Evolutionary conservation across 2,888 invertebrate genomes (phyloP).

Genomic region (Clunio marinus): DNA sequence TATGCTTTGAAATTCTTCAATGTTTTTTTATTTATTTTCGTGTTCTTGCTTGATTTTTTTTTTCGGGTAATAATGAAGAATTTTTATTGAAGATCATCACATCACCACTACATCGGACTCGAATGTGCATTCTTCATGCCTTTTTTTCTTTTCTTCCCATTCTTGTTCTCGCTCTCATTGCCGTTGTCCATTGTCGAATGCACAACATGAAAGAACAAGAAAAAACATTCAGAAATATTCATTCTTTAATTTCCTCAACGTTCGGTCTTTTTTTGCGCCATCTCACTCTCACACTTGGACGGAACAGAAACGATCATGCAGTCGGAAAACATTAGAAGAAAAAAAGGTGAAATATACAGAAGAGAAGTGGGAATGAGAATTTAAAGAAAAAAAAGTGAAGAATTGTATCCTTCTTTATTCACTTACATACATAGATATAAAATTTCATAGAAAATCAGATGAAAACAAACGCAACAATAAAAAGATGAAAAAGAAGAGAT

Average conservation of each 20-base stretch:
- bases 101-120: conserved; percentile 9
- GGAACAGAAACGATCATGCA: not conserved
- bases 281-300: not conserved
- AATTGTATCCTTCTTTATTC: conserved; percentile 2
- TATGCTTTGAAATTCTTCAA: not conserved
- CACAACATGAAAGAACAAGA: conserved; percentile 7
- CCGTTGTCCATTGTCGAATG: not conserved
- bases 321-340: conserved; percentile 27
- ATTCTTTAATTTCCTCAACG: conserved; percentile 31
- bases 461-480: too few relatives aligned
- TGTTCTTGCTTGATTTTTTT: not conserved
- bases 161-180: not conserved
- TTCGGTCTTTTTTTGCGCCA: not conserved
- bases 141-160: not conserved
- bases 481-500: too few relatives aligned
- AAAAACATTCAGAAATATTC: conserved; percentile 25
- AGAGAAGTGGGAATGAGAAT: conserved; percentile 15
- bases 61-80: conserved; percentile 23
- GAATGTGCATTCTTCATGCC: conserved; percentile 22
- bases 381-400: not conserved
- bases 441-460: conserved; percentile 7
- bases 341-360: conserved; percentile 3
- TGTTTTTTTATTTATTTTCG: conserved; percentile 14
- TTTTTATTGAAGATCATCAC: conserved; percentile 27
- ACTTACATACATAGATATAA: not conserved